Base-by-base conservation (phyloP, 1,140 invertebrate species). In the Orchestia grillus region DNA sequence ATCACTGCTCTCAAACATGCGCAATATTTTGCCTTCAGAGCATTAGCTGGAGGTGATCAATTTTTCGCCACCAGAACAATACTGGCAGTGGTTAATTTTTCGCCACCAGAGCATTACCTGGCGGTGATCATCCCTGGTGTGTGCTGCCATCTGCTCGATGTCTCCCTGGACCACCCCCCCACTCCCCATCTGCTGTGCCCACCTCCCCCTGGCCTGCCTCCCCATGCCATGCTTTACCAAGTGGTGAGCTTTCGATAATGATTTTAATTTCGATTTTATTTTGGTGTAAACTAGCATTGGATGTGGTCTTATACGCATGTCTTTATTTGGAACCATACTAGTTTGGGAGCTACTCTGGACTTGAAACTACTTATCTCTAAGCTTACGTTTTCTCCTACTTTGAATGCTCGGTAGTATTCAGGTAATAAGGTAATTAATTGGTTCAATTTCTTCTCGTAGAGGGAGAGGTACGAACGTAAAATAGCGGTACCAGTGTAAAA, bases 141-240 rank as follows among this genome's bases (percentile, higher is more conserved):
- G 8, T 99, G 98, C 97, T 98, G 98, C 0, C 98, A 99, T 97
- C 97, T 99, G 36, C 97, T 99, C 87, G 98, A 99, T 97, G 98
- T 99, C 96, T 98, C 98, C 41, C 97, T 98, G 8, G 98, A 98
- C 95, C 98, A 99, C 97, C 98, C 98, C 97, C 98, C 98, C 0
- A 98, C 98, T 96, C 98, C 98, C 97, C 98, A 99, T 96, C 96
- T 96, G 43, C 96, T 96, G 44, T 96, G 96, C 98, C 99, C 96
- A 0, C 96, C 96, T 42, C 96, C 96, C 44, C 92, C 96, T 44
- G 96, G 91, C 95, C 96, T 95, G 44, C 96, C 96, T 96, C 97
- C 90, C 92, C 97, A 96, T 96, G 96, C 96, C 95, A 95, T 96
- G 97, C 98, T 92, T 95, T 97, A 40, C 97, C 98, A 88, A 97